Conservation (phyloP, 2,797 vertebrate species). For the Danio kyathit region DNA sequence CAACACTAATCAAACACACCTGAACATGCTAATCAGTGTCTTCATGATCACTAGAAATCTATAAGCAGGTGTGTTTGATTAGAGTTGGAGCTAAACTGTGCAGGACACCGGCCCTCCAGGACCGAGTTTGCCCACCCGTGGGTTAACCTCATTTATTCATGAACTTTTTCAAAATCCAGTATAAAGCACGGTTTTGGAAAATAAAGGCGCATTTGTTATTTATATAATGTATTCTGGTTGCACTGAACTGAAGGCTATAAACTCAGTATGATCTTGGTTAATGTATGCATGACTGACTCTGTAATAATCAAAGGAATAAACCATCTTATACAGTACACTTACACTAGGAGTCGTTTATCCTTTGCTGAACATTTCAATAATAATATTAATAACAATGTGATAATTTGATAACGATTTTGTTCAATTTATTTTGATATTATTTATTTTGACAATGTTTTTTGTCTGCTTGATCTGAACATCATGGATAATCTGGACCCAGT, state of each 20-base stretch:
- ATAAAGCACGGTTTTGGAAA: conserved; percentile 1
- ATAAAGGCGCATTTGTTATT: background rate
- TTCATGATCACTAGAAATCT: too few relatives aligned
- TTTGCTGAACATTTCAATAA: background rate
- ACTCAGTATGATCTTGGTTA: background rate
- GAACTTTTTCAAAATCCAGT: background rate
- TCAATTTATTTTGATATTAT: background rate
- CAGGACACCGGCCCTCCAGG: too few relatives aligned
- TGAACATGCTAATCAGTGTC: too few relatives aligned
- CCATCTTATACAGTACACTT: background rate
- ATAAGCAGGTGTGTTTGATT: too few relatives aligned
- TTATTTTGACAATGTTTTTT: background rate
- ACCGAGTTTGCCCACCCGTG: too few relatives aligned
- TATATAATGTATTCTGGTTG: background rate
- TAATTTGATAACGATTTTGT: background rate
- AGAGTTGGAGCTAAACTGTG: too few relatives aligned
- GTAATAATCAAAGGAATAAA: conserved; percentile 13
- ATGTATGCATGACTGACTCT: background rate
- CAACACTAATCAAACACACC: too few relatives aligned
- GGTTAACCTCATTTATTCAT: background rate
- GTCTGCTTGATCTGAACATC: background rate
- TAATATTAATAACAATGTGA: background rate
- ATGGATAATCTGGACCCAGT: background rate
- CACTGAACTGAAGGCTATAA: background rate
- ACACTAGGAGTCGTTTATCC: background rate